Evolutionary conservation across 1,140 invertebrate species (phyloP).

Genomic region (Zaprionus ornatus): DNA sequence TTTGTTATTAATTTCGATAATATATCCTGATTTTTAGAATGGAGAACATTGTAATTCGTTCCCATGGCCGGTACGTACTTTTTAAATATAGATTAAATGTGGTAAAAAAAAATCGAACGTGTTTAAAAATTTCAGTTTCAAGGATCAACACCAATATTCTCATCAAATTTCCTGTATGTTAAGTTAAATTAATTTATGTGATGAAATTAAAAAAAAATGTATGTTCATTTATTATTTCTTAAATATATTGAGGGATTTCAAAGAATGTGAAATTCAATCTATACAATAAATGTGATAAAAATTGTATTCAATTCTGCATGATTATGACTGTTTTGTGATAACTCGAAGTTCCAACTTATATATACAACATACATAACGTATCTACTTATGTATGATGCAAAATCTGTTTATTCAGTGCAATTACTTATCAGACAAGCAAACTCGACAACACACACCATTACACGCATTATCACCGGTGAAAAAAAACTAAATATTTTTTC

Average conservation of each 20-base stretch:
- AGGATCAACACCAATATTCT: background rate
- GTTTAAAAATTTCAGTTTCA: background rate
- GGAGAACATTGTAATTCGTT: constrained; percentile 45
- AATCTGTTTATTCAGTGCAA: background rate
- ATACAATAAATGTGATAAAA: no score
- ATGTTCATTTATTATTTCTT: background rate
- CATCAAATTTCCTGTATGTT: background rate
- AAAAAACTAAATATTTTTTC: constrained; percentile 4
- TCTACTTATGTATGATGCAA: background rate
- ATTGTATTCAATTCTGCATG: no score
- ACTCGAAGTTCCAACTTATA: background rate
- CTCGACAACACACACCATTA: background rate
- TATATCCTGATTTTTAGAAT: background rate
- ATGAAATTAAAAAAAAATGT: background rate
- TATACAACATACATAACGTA: background rate
- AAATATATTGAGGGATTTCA: background rate
- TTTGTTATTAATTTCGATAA: no score
- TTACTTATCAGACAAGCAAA: background rate
- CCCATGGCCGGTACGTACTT: constrained; percentile 35
- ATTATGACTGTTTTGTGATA: no score
- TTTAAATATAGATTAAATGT: background rate
- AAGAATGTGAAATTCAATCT: no score
- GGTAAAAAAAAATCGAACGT: no score
- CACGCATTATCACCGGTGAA: background rate
- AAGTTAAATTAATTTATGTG: background rate